Conservation (phyloP, 2,888 invertebrate genomes). For the Meandrusa payeni region DNA sequence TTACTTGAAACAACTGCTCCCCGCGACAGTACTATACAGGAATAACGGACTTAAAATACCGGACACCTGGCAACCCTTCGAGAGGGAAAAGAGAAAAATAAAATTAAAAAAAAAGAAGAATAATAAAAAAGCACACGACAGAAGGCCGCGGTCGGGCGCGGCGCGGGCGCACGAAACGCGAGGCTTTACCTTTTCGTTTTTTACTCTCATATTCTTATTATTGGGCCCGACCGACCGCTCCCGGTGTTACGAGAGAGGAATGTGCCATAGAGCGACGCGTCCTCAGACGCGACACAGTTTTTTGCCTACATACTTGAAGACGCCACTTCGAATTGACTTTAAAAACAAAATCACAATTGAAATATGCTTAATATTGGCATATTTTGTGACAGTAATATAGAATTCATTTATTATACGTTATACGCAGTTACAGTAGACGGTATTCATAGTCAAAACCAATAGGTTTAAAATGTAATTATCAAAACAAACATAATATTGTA, state of each 20-base stretch:
- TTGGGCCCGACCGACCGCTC: slow-evolving; percentile 70
- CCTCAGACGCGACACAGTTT: slow-evolving; percentile 54
- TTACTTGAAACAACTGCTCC: slow-evolving; percentile 17
- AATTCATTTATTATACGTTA: too few relatives aligned
- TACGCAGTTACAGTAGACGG: too few relatives aligned
- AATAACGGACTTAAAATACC: slow-evolving; percentile 53
- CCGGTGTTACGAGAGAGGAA: slow-evolving; percentile 79
- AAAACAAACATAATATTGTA: slow-evolving; percentile 2
- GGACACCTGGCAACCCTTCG: slow-evolving; percentile 35
- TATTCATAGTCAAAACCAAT: too few relatives aligned
- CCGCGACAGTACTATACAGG: slow-evolving; percentile 23
- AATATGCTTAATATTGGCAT: too few relatives aligned
- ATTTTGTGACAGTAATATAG: too few relatives aligned
- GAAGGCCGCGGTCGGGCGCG: slow-evolving; percentile 43
- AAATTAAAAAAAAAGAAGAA: slow-evolving; percentile 31
- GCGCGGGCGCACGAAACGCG: slow-evolving; percentile 60
- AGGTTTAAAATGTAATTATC: too few relatives aligned
- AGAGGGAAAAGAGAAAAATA: slow-evolving; percentile 34
- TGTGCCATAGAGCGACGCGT: slow-evolving; percentile 59
- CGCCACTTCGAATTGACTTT: too few relatives aligned
- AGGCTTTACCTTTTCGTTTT: slow-evolving; percentile 72
- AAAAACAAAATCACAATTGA: too few relatives aligned
- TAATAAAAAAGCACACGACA: slow-evolving; percentile 43
- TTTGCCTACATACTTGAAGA: slow-evolving; percentile 10
- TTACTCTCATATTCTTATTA: slow-evolving; percentile 76